These are phyloP conservation scores for Mugil cephalus DNA, from an alignment of 2,113 vertebrate genomes.

Conservation along the genomic window DNA sequence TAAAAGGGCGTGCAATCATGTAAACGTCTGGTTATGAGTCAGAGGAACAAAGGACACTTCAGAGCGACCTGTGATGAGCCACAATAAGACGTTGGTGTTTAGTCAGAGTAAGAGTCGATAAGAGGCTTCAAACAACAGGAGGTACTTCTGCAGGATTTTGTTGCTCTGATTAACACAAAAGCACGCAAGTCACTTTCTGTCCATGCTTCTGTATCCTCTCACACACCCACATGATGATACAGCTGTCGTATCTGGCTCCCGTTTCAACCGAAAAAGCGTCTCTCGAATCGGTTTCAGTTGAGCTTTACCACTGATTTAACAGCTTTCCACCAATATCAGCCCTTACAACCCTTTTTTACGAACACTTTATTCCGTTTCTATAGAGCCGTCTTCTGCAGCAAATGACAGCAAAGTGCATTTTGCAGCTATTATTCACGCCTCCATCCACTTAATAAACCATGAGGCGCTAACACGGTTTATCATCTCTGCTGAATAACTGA, in stretches of 20 bases:
- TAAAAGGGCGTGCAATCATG: neutral
- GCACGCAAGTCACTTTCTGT: neutral
- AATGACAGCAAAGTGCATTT: too few relatives aligned
- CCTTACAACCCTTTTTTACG: too few relatives aligned
- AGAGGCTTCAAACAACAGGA: neutral
- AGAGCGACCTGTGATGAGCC: neutral
- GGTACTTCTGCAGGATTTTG: neutral
- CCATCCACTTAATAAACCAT: too few relatives aligned
- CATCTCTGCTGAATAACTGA: too few relatives aligned
- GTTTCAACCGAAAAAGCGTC: neutral
- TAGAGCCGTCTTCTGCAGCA: too few relatives aligned
- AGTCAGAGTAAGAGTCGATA: neutral
- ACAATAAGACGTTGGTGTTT: neutral
- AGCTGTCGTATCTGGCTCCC: neutral
- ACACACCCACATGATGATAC: neutral
- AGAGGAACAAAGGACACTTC: neutral
- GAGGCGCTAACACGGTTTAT: too few relatives aligned
- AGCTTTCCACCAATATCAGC: fast-evolving
- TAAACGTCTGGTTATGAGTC: neutral
- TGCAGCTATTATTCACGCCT: too few relatives aligned
- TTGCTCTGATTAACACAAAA: neutral
- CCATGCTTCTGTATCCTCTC: slow-evolving; percentile 1
- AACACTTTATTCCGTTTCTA: too few relatives aligned
- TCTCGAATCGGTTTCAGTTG: neutral
- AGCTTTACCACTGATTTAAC: slow-evolving; percentile 11